These are phyloP conservation scores for Tetramorium bicarinatum DNA, from an alignment of 2,888 invertebrate species.

Conservation along the genomic window DNA sequence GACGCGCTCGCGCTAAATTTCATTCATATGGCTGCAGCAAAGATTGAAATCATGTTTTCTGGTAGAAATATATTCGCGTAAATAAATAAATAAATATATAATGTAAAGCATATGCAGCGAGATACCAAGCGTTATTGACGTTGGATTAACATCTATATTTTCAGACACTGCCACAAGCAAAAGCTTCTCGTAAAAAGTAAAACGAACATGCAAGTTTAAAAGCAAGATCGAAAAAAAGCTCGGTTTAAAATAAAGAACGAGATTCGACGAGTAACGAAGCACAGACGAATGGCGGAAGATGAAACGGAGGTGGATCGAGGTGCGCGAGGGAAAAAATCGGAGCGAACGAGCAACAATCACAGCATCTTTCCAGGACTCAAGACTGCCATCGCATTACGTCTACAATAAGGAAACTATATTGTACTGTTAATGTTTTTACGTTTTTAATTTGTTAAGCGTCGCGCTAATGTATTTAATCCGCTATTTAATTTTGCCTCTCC, in stretches of 20 bases:
- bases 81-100: background rate
- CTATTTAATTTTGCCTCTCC: constrained; percentile 75
- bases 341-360: constrained; percentile 82
- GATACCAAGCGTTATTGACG: background rate
- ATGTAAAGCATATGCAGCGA: background rate
- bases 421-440: constrained; percentile 85
- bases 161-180: constrained; percentile 85
- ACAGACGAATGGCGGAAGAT: constrained; percentile 54
- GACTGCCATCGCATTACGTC: constrained; percentile 85
- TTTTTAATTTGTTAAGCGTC: constrained; percentile 85
- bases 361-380: constrained; percentile 85
- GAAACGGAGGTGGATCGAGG: constrained; percentile 51
- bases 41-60: constrained; percentile 51
- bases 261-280: constrained; percentile 64
- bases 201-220: constrained; percentile 73
- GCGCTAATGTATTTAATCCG: constrained; percentile 79
- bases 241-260: constrained; percentile 63
- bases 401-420: constrained; percentile 84
- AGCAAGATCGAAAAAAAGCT: constrained; percentile 66
- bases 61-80: constrained; percentile 54
- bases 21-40: constrained; percentile 72
- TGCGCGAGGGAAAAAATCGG: constrained; percentile 64
- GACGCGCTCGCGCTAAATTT: constrained; percentile 66
- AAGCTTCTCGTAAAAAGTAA: constrained; percentile 83
- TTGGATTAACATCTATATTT: constrained; percentile 67